Evolutionary conservation across 2,797 vertebrate genomes (phyloP), one percentile per base, ranked within the genome.

Genomic region (Trachurus trachurus): DNA sequence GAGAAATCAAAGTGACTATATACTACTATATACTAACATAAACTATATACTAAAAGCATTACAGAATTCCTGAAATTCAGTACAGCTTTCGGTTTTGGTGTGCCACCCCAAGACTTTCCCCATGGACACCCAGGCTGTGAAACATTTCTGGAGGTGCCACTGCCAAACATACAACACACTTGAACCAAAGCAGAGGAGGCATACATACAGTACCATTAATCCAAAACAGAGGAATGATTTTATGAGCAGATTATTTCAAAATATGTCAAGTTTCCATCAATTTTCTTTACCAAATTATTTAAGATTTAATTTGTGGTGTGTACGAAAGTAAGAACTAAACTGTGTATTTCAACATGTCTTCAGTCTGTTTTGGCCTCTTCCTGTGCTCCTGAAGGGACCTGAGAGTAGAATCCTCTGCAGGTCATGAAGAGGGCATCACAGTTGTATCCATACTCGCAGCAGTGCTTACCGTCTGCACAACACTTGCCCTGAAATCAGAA

Each of bases 381-480:
- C 26, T 63, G 85, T 10, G 8, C 4, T 72, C 61, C 44, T 8
- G 76, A 72, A 6, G 85, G 71, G 44, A 85, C 61, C 56, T 62
- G 26, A 26, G 40, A 44, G 56, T 56, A 82, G 11, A 22, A 2
- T 8, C 0, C n/a, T 26, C 0, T 85, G 81, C 93, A 95, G 4
- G 17, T 37, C 29, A 26, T 0, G 42, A 79, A 83, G 11, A 31
- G 39, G 10, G 73, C 2, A 13, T 90, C 82, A 5, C 94, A 95
- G 2, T 0, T 81, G 8, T 76, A 88, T 31, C 94, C 90, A 68
- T 85, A 87, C 45, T 85, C 0, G 75, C 94, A 95, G 90, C 95
- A 95, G 85, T 95, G 93, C 9, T 0, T 0, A 1, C 91, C 92
- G 66, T 95, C 95, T 1, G 17, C 0, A 72, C 94, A 95, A 53